Evolutionary conservation across 2,888 invertebrate species (phyloP).

Genomic region (Gandaritis pyraliata): DNA sequence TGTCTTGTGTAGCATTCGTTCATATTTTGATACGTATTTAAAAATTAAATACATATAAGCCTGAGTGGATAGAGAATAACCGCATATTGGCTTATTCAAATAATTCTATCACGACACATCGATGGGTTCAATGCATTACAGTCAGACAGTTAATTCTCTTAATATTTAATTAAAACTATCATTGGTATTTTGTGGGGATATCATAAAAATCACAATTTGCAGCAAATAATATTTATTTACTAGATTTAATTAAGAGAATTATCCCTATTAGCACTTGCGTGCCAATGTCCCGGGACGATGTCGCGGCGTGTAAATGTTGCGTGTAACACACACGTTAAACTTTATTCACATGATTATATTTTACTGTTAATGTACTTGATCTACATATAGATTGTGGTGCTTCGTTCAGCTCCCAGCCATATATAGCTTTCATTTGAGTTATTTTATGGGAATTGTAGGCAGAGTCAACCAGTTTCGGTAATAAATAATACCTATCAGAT

Average conservation of each 20-base stretch:
- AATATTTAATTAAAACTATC: too few relatives aligned
- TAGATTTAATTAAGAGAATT: too few relatives aligned
- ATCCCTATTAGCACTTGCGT: conserved; percentile 18
- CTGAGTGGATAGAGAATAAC: too few relatives aligned
- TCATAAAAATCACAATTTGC: too few relatives aligned
- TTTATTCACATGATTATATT: conserved; percentile 29
- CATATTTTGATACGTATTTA: too few relatives aligned
- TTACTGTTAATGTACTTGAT: conserved; percentile 21
- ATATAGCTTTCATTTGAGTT: conserved; percentile 1
- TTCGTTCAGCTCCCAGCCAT: conserved; percentile 5
- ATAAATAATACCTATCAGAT: not conserved
- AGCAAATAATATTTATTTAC: too few relatives aligned
- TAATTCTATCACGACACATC: conserved; percentile 3
- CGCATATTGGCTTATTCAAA: too few relatives aligned
- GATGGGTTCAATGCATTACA: conserved; percentile 19
- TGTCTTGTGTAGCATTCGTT: too few relatives aligned
- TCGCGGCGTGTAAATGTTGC: conserved; percentile 31
- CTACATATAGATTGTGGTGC: conserved; percentile 18
- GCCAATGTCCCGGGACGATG: conserved; percentile 29
- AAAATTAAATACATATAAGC: too few relatives aligned
- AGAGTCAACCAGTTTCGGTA: not conserved
- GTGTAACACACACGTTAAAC: conserved; percentile 29
- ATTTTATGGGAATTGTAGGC: not conserved
- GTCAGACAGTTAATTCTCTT: too few relatives aligned
- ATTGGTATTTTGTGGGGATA: too few relatives aligned